These are phyloP conservation scores for Polypterus bichir DNA, from an alignment of 2,113 vertebrate genomes.

Conservation along the genomic window DNA sequence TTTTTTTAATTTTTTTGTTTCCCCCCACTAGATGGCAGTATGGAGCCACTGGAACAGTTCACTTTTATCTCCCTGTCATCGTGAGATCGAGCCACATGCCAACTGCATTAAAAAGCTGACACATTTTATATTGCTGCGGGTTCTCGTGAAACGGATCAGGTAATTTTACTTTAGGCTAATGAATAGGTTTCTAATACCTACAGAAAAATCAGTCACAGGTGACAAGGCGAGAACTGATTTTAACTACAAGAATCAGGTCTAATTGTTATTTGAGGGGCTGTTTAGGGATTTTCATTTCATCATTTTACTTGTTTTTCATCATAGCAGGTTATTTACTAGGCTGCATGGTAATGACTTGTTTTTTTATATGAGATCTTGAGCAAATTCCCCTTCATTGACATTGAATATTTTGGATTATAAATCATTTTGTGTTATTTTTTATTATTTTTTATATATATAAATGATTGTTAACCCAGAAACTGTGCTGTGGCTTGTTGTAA, in stretches of 20 bases:
- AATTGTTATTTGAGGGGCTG: too few relatives aligned
- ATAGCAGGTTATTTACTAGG: too few relatives aligned
- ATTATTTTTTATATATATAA: too few relatives aligned
- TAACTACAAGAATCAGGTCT: neutral
- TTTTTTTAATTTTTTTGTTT: neutral
- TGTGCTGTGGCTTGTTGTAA: too few relatives aligned
- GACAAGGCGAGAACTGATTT: neutral
- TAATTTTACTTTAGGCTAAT: slow-evolving; percentile 3
- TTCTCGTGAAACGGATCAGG: neutral
- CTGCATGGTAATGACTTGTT: too few relatives aligned
- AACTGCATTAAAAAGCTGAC: neutral
- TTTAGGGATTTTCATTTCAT: neutral
- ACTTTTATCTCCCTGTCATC: neutral
- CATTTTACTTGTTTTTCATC: too few relatives aligned
- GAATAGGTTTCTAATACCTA: neutral
- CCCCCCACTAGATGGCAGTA: slow-evolving; percentile 46
- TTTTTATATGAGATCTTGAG: too few relatives aligned
- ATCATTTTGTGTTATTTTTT: too few relatives aligned
- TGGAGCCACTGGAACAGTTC: slow-evolving; percentile 35
- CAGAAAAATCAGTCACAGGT: neutral
- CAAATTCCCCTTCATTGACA: too few relatives aligned
- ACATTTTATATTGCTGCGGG: neutral
- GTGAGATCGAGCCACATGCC: neutral
- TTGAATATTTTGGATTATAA: too few relatives aligned
- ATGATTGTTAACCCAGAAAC: too few relatives aligned